Evolutionary conservation across 2,888 invertebrate genomes (phyloP).

Genomic region (Holacanthella duospinosa): DNA sequence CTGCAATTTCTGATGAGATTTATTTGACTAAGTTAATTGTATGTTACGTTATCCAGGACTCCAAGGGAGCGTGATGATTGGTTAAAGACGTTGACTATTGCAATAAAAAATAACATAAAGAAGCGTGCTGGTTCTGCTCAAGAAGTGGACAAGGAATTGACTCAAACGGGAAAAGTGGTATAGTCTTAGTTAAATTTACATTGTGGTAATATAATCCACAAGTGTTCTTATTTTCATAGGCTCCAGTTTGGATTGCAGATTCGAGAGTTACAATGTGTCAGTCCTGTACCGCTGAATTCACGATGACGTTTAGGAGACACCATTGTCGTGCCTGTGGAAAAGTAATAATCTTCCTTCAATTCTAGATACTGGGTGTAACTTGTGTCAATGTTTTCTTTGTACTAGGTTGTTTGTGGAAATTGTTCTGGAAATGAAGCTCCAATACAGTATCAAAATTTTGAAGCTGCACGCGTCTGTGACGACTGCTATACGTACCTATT

Average conservation of each 20-base stretch:
- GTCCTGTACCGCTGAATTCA: conserved; percentile 53
- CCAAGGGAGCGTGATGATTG: conserved; percentile 47
- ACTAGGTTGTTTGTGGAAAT: conserved; percentile 53
- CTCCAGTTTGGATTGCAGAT: conserved; percentile 52
- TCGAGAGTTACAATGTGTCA: conserved; percentile 55
- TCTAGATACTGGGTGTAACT: neutral
- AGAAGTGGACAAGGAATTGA: conserved; percentile 14
- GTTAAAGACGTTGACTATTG: conserved; percentile 45
- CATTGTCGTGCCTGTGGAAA: conserved; percentile 58
- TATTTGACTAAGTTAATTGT: neutral
- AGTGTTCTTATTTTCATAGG: conserved; percentile 38
- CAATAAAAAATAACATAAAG: conserved; percentile 45
- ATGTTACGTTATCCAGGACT: conserved; percentile 39
- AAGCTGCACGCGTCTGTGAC: conserved; percentile 47
- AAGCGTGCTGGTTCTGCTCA: conserved; percentile 39
- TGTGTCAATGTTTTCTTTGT: too few species aligned
- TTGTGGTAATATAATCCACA: conserved; percentile 1
- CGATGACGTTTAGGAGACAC: conserved; percentile 54
- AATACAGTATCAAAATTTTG: conserved; percentile 46
- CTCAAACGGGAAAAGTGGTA: conserved; percentile 41
- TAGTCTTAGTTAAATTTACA: conserved; percentile 10
- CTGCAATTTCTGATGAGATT: too few species aligned
- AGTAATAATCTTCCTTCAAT: conserved; percentile 41
- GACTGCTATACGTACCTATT: conserved; percentile 45
- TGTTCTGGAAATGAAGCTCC: conserved; percentile 51